These are phyloP conservation scores for Nannoperca australis DNA, from an alignment of 2,797 vertebrate species.

Conservation along the genomic window DNA sequence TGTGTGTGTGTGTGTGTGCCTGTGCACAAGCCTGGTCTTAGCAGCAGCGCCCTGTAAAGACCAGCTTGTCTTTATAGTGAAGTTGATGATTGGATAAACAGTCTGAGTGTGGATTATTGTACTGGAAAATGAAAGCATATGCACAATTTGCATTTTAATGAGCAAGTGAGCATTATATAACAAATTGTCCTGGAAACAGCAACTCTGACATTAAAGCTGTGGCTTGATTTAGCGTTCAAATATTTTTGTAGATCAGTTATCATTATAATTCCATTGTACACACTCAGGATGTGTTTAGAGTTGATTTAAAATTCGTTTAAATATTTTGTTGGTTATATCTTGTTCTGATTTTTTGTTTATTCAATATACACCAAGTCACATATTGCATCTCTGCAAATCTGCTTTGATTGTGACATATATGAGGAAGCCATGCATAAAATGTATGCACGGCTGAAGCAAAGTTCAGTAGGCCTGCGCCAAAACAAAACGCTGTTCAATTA, in stretches of 20 bases:
- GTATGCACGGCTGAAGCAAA: conserved; percentile 80
- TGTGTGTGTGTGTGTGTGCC: conserved; percentile 41
- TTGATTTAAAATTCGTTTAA: conserved; percentile 34
- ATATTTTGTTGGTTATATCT: neutral
- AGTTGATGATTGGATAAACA: conserved; percentile 84
- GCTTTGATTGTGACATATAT: conserved; percentile 79
- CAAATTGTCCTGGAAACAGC: conserved; percentile 71
- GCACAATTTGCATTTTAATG: conserved; percentile 87
- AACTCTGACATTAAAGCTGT: conserved; percentile 66
- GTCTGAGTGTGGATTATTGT: conserved; percentile 80
- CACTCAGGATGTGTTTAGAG: conserved; percentile 12
- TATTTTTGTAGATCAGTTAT: conserved; percentile 53
- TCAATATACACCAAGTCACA: conserved; percentile 44
- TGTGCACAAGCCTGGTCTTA: conserved; percentile 61
- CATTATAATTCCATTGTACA: conserved; percentile 31
- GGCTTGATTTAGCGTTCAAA: conserved; percentile 61
- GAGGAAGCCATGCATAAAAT: conserved; percentile 82
- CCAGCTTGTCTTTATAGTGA: conserved; percentile 68
- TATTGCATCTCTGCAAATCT: conserved; percentile 72
- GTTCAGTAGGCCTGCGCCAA: conserved; percentile 78
- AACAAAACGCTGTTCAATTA: conserved; percentile 87
- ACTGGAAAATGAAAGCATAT: conserved; percentile 85
- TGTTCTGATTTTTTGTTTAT: conserved; percentile 34
- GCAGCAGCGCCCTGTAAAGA: conserved; percentile 64
- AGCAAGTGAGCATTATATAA: conserved; percentile 79